Conservation (phyloP, 2,888 invertebrate species). For the Axea sp. region DNA sequence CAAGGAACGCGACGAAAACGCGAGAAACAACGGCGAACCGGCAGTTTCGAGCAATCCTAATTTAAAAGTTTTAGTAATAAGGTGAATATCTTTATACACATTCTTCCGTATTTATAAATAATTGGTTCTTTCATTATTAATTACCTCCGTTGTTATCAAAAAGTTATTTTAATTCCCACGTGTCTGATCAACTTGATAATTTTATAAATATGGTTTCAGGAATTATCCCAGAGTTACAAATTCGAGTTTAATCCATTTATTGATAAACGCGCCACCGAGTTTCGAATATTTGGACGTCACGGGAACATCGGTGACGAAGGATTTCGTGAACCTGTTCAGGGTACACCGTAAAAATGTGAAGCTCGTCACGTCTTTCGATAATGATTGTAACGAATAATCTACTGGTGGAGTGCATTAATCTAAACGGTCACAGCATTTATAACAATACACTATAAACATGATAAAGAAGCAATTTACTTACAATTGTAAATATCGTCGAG, state of each 20-base stretch:
- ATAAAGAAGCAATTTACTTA: too few species aligned
- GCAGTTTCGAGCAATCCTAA: constrained; percentile 73
- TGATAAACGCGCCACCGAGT: constrained; percentile 81
- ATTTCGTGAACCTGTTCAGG: constrained; percentile 83
- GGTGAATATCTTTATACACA: constrained; percentile 64
- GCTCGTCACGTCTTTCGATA: constrained; percentile 74
- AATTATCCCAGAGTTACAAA: constrained; percentile 84
- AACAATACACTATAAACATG: too few species aligned
- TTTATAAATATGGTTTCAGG: constrained; percentile 74
- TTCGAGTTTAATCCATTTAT: constrained; percentile 82
- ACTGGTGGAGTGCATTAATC: not conserved
- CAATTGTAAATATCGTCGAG: constrained; percentile 28
- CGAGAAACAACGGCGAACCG: constrained; percentile 65
- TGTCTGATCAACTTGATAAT: too few species aligned
- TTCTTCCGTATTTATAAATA: too few species aligned
- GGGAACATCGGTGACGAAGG: constrained; percentile 83
- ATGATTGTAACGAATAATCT: constrained; percentile 22
- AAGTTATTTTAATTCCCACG: too few species aligned
- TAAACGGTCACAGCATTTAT: constrained; percentile 18
- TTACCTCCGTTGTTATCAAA: too few species aligned
- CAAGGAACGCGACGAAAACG: constrained; percentile 68
- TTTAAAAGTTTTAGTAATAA: constrained; percentile 75
- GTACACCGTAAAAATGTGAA: constrained; percentile 81
- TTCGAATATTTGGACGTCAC: constrained; percentile 84
- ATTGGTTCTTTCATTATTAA: too few species aligned